Conservation (phyloP, 2,797 vertebrate species). For the Taeniopygia guttata region DNA sequence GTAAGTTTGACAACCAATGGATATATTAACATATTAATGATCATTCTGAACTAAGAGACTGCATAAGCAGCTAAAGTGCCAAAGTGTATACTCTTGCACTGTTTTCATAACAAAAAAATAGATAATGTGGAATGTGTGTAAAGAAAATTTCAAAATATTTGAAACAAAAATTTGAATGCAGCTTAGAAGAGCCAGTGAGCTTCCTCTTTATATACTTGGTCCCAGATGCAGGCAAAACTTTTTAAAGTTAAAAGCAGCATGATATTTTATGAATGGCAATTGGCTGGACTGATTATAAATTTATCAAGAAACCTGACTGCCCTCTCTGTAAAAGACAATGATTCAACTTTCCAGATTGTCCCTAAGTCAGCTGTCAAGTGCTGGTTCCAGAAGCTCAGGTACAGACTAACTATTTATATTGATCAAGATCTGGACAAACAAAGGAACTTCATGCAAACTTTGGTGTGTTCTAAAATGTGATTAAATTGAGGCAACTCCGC, state of each 20-base stretch:
- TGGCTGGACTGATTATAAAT: background rate
- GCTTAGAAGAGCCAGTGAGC: background rate
- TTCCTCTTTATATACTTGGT: background rate
- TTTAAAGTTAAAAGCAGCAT: background rate
- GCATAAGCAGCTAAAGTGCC: background rate
- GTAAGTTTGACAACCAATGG: background rate
- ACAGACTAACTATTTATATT: background rate
- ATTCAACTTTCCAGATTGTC: background rate
- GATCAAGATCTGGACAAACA: background rate
- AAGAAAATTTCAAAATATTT: background rate
- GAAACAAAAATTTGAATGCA: background rate
- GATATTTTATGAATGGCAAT: background rate
- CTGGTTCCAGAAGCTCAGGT: background rate
- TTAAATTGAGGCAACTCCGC: background rate
- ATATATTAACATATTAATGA: background rate
- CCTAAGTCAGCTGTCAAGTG: background rate
- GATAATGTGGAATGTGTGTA: background rate
- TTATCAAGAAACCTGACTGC: background rate
- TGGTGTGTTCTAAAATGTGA: background rate
- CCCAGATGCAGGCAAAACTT: background rate
- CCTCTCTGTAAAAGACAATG: background rate
- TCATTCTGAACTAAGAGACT: background rate
- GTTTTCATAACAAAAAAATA: background rate
- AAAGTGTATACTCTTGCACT: background rate
- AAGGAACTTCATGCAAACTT: background rate